These are phyloP conservation scores for Tenthredo amoena DNA, from an alignment of 2,888 invertebrate species.

Conservation along the genomic window DNA sequence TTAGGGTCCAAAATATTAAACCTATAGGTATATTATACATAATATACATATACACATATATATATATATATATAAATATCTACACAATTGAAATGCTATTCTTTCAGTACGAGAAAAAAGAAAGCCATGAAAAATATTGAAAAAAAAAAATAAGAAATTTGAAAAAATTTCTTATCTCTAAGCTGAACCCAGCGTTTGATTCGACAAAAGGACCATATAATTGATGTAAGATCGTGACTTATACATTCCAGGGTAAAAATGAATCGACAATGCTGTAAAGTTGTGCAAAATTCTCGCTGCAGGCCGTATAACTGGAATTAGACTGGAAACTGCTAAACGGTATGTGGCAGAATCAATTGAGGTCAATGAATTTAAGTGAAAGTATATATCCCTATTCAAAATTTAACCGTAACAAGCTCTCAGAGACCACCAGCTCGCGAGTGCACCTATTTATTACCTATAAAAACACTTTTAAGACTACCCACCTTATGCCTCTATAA, in stretches of 20 bases:
- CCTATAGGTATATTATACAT: conserved; percentile 14
- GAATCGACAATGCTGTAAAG: not conserved
- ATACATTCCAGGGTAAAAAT: not conserved
- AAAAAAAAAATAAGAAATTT: not conserved
- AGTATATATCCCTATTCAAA: conserved; percentile 46
- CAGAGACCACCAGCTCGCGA: not conserved
- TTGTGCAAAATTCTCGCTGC: not conserved
- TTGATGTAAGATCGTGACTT: not conserved
- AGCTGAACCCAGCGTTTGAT: not conserved
- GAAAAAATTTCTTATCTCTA: not conserved
- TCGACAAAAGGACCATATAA: not conserved
- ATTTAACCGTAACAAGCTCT: conserved; percentile 32
- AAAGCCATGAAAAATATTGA: not conserved
- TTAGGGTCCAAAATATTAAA: conserved; percentile 42
- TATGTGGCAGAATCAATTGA: conserved; percentile 34
- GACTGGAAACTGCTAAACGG: conserved; percentile 10
- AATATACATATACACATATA: not conserved
- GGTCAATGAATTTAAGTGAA: conserved; percentile 43
- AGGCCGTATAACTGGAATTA: conserved; percentile 20
- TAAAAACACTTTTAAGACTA: conserved; percentile 27
- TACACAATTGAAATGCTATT: conserved; percentile 18
- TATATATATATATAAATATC: not conserved
- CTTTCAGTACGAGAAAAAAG: not conserved
- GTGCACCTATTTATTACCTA: conserved; percentile 23
- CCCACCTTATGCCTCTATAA: conserved; percentile 19